Percentiles rank a stretch among this genome's conserved stretches.
These are phyloP conservation scores for Tangara arthus DNA, from an alignment of 2,797 vertebrate species.

Conservation along the genomic window DNA sequence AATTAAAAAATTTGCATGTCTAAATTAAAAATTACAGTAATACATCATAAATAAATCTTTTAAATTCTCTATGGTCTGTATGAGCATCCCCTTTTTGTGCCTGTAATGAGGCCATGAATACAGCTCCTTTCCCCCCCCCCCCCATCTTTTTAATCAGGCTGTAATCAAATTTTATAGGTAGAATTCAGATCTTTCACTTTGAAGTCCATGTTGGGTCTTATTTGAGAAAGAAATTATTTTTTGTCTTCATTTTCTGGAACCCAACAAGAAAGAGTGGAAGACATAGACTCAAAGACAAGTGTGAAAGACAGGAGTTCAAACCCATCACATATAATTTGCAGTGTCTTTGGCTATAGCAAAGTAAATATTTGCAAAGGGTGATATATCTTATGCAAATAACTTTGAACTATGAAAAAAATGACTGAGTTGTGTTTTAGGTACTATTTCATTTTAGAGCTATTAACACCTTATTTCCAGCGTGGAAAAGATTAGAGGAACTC, in stretches of 20 bases:
- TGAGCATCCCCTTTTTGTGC: constrained; percentile 79
- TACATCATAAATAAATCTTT: constrained; percentile 90
- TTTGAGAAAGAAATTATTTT: constrained; percentile 12
- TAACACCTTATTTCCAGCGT: constrained; percentile 74
- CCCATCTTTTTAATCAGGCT: background rate
- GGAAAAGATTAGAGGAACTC: constrained; percentile 71
- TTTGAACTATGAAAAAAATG: constrained; percentile 76
- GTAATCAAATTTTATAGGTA: constrained; percentile 68
- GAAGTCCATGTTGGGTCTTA: constrained; percentile 9
- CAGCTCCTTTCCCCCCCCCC: background rate
- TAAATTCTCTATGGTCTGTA: constrained; percentile 82
- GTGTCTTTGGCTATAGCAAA: constrained; percentile 68
- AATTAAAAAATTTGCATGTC: constrained; percentile 95
- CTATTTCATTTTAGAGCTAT: constrained; percentile 77
- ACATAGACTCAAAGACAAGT: constrained; percentile 54
- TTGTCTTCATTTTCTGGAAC: constrained; percentile 8
- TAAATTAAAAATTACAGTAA: constrained; percentile 94
- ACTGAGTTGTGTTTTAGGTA: constrained; percentile 74
- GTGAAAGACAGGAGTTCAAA: constrained; percentile 58
- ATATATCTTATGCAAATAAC: constrained; percentile 77
- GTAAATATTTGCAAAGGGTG: constrained; percentile 78
- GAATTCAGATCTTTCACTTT: constrained; percentile 54
- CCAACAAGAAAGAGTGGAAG: constrained; percentile 45
- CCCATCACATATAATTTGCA: constrained; percentile 60
- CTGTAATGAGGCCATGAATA: constrained; percentile 73